Evolutionary conservation across 2,113 vertebrate species (phyloP).

Genomic region (Tetrax tetrax): DNA sequence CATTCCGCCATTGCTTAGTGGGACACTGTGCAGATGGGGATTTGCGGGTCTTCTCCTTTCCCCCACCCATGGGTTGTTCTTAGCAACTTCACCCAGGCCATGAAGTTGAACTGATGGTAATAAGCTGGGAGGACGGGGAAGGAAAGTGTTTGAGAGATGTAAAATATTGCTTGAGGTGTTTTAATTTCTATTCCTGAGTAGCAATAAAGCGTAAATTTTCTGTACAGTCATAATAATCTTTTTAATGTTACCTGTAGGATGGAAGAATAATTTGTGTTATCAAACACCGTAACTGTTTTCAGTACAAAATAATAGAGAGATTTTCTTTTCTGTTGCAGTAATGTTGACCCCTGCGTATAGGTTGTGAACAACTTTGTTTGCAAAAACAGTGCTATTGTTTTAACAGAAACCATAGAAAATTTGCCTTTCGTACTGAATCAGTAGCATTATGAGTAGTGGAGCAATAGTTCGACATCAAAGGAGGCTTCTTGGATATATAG

Average conservation of each 20-base stretch:
- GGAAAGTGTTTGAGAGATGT: background rate
- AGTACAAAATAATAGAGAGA: background rate
- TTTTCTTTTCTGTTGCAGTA: background rate
- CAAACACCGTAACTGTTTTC: background rate
- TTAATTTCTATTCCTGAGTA: conserved; percentile 15
- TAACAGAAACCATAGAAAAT: conserved; percentile 45
- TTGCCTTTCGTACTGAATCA: conserved; percentile 75
- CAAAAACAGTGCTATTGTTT: conserved; percentile 43
- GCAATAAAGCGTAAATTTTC: conserved; percentile 17
- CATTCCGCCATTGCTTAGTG: background rate
- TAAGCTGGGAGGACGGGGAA: background rate
- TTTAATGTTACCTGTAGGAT: background rate
- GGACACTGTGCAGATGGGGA: background rate
- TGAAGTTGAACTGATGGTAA: background rate
- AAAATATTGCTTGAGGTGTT: background rate
- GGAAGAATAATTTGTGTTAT: background rate
- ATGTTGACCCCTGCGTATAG: background rate
- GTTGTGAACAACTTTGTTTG: conserved; percentile 51
- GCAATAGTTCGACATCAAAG: conserved; percentile 75
- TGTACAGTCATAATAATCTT: background rate
- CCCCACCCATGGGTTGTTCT: background rate
- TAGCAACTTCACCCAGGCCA: background rate
- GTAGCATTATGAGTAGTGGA: conserved; percentile 72
- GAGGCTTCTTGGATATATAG: conserved; percentile 69
- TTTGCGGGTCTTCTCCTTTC: background rate